Base-by-base conservation (phyloP, 2,113 vertebrate genomes). In the Nymphicus hollandicus region DNA sequence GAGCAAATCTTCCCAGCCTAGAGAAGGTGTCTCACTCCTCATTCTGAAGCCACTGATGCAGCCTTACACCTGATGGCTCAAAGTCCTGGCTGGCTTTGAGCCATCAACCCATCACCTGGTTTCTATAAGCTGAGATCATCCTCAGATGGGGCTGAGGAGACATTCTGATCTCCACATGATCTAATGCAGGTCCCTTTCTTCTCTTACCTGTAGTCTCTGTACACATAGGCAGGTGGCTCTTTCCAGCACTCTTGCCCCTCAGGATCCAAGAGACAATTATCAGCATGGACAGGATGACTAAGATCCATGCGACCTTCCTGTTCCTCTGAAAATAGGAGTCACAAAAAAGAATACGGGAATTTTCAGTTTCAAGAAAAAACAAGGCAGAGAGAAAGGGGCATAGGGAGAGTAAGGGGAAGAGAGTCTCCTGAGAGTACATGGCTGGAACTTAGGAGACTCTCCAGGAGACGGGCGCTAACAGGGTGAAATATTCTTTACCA, bases 181-280 rank as follows among this genome's bases (percentile, higher is more conserved):
- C 56, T 80, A 82, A 66, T 29, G 41, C 44, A 76, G 66, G 7
- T 64, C 46, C 31, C 47, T 24, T 52, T 64, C 76, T 78, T 71
- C 7, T 88, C 90, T 80, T 91, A 99, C 99, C 99, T 99, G 89
- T 99, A 99, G 97, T 99, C 99, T 93, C 99, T 98, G 97, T 99
- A 99, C 58, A 98, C 98, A 16, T 99, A 99, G 13, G 99, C 99
- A 24, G 99, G 99, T 1, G 98, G 98, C 56, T 99, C 99, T 88
- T 86, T 98, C 99, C 99, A 99, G 92, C 99, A 99, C 50, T 99
- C 98, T 8, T 98, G 98, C 0, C 98, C 99, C 53, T 99, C 99
- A 0, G 99, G 98, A 96, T 99, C 99, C 93, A 99, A 98, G 58
- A 99, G 97, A 87, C 99, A 99, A 96, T 99, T 99, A 97, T 99